A percentile compares a stretch with the other conserved stretches of the same genome.
Evolutionary conservation across 2,113 vertebrate genomes (phyloP).

Genomic region (Entomyzon cyanotis): DNA sequence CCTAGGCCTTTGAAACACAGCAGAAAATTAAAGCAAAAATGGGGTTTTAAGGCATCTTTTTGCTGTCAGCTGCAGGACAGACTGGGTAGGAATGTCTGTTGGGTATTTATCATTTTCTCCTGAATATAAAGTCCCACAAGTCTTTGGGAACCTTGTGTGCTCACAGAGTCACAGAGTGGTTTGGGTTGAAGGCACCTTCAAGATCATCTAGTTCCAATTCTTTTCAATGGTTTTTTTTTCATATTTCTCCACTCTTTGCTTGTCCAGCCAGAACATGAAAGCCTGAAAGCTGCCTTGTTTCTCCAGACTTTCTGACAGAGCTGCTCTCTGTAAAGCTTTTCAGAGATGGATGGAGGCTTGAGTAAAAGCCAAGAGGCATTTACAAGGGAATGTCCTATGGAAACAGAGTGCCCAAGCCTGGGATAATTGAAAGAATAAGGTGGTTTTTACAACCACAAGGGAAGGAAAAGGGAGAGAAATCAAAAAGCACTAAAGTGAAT

Average conservation of each 20-base stretch:
- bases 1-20: background rate
- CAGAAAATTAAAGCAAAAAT: background rate
- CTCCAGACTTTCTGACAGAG: background rate
- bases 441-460: background rate
- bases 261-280: background rate
- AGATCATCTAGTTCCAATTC: background rate
- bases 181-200: background rate
- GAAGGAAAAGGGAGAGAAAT: background rate
- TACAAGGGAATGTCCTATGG: conserved; percentile 5
- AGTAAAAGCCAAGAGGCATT: conserved; percentile 28
- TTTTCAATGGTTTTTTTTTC: background rate
- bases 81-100: background rate
- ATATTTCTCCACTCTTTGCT: background rate
- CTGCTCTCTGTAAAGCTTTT: background rate
- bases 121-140: background rate
- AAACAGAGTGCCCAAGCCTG: background rate
- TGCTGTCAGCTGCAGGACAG: background rate
- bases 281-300: background rate
- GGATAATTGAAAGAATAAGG: background rate
- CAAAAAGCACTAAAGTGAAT: background rate
- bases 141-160: background rate
- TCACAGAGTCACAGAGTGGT: background rate
- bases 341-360: conserved; percentile 1
- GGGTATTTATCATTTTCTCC: background rate
- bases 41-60: background rate